Conservation (phyloP, 37 sponge, comb jelly and placozoan species). For the Cliona cf. orientalis region DNA sequence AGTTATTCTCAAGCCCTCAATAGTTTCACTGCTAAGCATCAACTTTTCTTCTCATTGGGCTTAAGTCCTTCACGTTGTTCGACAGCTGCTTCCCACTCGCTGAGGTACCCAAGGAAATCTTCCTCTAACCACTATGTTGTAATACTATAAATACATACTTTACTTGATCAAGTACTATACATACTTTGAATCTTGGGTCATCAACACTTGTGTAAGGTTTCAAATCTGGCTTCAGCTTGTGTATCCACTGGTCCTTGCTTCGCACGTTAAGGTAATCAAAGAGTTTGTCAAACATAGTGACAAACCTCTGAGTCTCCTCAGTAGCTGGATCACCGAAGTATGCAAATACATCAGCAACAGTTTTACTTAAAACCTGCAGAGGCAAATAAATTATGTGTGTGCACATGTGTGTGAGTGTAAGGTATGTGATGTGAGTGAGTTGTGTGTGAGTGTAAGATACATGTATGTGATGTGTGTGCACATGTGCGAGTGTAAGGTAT, state of each 20-base stretch:
- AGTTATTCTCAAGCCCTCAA: conserved; percentile 41
- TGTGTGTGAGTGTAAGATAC: background rate
- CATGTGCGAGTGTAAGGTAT: background rate
- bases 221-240: conserved; percentile 12
- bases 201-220: conserved; percentile 10
- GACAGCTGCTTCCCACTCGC: conserved; percentile 48
- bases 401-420: too few species aligned
- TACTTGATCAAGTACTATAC: background rate
- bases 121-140: conserved; percentile 29
- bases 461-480: background rate
- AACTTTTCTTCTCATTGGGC: conserved; percentile 5
- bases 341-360: conserved; percentile 33
- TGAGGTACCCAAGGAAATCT: conserved; percentile 29
- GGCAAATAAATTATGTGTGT: background rate
- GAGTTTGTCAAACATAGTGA: conserved; percentile 8
- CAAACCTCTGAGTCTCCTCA: conserved; percentile 6
- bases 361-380: conserved; percentile 42
- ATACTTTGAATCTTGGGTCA: conserved; percentile 1
- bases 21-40: conserved; percentile 36
- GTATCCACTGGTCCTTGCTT: background rate
- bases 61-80: conserved; percentile 1
- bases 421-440: background rate
- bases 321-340: conserved; percentile 10
- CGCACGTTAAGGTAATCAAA: conserved; percentile 29
- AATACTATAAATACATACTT: background rate